These are phyloP conservation scores for Drosophila meridionalis DNA, from an alignment of 2,888 invertebrate species.

Conservation along the genomic window DNA sequence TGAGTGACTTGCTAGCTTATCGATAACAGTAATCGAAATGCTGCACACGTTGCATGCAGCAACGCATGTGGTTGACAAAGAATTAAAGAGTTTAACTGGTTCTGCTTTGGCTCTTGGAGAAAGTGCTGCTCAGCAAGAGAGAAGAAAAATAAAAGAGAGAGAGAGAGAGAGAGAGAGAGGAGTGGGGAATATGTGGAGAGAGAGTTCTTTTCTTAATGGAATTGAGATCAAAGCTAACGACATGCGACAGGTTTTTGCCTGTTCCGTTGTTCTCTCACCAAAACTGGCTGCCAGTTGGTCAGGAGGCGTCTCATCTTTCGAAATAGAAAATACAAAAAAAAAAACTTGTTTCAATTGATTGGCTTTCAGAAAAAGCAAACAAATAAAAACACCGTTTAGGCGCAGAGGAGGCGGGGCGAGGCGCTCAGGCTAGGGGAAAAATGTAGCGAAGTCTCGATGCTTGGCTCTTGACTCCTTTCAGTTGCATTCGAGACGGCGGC, in stretches of 20 bases:
- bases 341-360: conserved; percentile 60
- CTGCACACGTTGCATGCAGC: conserved; percentile 19
- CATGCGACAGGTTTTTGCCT: conserved; percentile 57
- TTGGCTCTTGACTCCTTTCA: conserved; percentile 68
- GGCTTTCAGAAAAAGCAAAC: conserved; percentile 29
- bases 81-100: conserved; percentile 47
- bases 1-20: conserved; percentile 5
- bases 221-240: conserved; percentile 53
- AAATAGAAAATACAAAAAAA: conserved; percentile 24
- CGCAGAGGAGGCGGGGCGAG: conserved; percentile 6
- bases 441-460: conserved; percentile 45
- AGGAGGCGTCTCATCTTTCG: conserved; percentile 45
- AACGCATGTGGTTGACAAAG: conserved; percentile 29
- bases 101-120: conserved; percentile 45
- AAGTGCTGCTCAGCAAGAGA: conserved; percentile 39
- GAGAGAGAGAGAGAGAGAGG: neutral
- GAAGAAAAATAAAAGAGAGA: neutral
- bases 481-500: conserved; percentile 72
- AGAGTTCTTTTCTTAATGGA: conserved; percentile 59
- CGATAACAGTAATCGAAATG: conserved; percentile 29
- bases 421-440: conserved; percentile 37
- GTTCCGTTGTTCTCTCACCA: conserved; percentile 39
- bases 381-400: conserved; percentile 28
- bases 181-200: conserved; percentile 15
- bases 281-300: conserved; percentile 31